Percentiles rank a stretch among this genome's conserved stretches.
Conservation (phyloP, 2,797 vertebrate genomes). For the Neosilurus mollespiculum region DNA sequence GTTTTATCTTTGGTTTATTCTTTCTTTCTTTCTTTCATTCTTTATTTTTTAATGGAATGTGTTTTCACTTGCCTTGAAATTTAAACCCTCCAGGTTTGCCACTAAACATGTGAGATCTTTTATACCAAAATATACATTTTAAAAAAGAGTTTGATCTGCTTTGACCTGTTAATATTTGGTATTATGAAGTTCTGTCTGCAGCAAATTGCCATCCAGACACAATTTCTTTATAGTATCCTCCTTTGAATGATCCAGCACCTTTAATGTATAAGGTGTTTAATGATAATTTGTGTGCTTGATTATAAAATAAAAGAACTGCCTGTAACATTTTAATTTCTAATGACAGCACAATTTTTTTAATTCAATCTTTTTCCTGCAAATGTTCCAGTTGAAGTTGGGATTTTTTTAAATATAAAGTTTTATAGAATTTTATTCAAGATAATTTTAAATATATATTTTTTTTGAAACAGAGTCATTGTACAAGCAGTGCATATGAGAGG, state of each 20-base stretch:
- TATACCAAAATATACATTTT: not conserved
- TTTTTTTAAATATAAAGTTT: not conserved
- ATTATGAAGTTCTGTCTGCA: not conserved
- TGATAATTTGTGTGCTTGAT: slow-evolving; percentile 1
- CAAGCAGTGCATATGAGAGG: too few relatives aligned
- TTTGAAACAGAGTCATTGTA: too few relatives aligned
- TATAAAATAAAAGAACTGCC: not conserved
- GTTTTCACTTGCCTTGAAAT: not conserved
- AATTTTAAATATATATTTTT: not conserved
- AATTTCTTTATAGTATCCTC: not conserved
- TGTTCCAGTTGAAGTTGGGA: not conserved
- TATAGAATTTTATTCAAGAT: not conserved
- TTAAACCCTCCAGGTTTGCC: not conserved
- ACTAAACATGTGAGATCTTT: not conserved
- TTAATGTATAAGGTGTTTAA: not conserved
- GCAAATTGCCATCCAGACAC: not conserved
- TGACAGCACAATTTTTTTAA: not conserved
- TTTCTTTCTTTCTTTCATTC: not conserved
- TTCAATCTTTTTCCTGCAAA: not conserved
- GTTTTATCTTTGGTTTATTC: not conserved
- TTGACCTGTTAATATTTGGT: not conserved
- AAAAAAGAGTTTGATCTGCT: not conserved
- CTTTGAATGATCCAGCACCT: not conserved
- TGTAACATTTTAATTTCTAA: not conserved
- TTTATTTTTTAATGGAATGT: not conserved